These are phyloP conservation scores for Elephantulus edwardii DNA, from an alignment of 2,113 vertebrate species.

Conservation along the genomic window DNA sequence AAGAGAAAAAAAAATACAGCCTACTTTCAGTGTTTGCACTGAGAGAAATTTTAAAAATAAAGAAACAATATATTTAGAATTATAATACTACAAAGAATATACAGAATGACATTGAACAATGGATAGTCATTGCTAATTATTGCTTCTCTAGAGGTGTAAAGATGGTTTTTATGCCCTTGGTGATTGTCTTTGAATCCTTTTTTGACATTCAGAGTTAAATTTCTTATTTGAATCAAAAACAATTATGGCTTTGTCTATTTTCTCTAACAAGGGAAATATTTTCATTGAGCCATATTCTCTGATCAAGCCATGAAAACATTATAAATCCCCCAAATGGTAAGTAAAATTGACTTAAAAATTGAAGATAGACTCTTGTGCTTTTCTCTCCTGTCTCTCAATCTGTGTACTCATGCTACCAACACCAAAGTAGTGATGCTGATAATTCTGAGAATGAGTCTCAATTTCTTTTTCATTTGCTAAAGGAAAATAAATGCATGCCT, in stretches of 20 bases:
- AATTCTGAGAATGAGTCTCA: conserved; percentile 44
- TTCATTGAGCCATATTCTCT: conserved; percentile 74
- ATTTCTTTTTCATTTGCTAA: conserved; percentile 14
- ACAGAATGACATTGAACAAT: conserved; percentile 26
- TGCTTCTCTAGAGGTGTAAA: conserved; percentile 55
- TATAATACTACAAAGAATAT: not conserved
- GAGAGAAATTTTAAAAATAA: conserved; percentile 57
- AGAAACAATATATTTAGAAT: not conserved
- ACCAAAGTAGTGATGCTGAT: conserved; percentile 37
- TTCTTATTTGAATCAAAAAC: conserved; percentile 70
- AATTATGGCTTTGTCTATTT: conserved; percentile 71
- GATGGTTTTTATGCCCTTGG: conserved; percentile 52
- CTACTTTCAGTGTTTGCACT: conserved; percentile 54
- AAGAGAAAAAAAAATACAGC: conserved; percentile 63
- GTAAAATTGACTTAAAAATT: conserved; percentile 47
- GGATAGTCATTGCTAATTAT: not conserved
- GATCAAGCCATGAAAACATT: conserved; percentile 73
- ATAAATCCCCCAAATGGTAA: conserved; percentile 58
- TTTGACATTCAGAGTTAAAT: conserved; percentile 70
- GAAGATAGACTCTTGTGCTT: not conserved
- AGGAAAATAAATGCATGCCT: not conserved
- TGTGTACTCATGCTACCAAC: not conserved
- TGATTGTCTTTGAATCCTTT: conserved; percentile 54
- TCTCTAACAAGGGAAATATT: conserved; percentile 73
- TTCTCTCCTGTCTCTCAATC: not conserved